These are phyloP conservation scores for Lottia scabra DNA, from an alignment of 2,888 invertebrate genomes.

Conservation along the genomic window DNA sequence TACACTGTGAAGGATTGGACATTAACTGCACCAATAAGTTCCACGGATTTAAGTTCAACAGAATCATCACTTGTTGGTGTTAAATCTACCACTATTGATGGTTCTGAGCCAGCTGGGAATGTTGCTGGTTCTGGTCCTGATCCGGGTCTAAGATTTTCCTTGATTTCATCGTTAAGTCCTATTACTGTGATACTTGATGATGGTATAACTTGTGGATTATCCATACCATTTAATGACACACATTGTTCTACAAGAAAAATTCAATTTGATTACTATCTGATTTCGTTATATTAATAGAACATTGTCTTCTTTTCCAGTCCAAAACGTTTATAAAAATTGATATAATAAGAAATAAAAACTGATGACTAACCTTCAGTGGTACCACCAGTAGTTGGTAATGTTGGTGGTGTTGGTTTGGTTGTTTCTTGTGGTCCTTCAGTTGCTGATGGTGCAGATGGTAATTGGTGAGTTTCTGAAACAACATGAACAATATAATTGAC, in stretches of 20 bases:
- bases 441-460: neutral
- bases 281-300: no score
- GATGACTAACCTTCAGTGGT: no score
- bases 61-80: neutral
- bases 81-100: neutral
- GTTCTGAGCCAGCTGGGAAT: neutral
- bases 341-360: no score
- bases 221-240: neutral
- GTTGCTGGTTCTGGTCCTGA: neutral
- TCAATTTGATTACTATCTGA: neutral
- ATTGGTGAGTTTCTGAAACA: no score
- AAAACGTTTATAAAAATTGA: no score
- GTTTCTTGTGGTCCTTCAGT: neutral
- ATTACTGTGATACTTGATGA: neutral
- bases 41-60: neutral
- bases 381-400: neutral
- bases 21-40: neutral
- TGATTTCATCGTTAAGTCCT: neutral
- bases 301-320: no score
- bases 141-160: neutral
- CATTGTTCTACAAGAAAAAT: neutral
- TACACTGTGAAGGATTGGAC: neutral
- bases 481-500: no score
- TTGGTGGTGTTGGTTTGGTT: neutral
- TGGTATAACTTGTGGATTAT: neutral